A percentile compares a stretch with the other conserved stretches of the same genome.
These are phyloP conservation scores for Aspidapion aeneum DNA, from an alignment of 2,888 invertebrate species.

Conservation along the genomic window DNA sequence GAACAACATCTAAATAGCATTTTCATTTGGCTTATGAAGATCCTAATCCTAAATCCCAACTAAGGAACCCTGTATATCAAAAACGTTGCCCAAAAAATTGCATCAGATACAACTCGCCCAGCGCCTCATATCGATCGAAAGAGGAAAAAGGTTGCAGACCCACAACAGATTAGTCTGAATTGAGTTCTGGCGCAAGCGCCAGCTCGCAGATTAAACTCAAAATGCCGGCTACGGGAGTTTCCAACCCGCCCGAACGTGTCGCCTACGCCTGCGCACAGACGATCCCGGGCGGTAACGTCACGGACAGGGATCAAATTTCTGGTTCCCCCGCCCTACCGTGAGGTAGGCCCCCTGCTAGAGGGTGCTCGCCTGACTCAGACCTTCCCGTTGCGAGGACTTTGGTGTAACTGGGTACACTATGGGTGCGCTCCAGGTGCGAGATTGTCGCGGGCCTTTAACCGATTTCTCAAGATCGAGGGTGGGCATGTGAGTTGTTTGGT, in stretches of 20 bases:
- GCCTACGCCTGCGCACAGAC: slow-evolving; percentile 47
- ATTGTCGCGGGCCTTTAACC: slow-evolving; percentile 61
- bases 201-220: slow-evolving; percentile 77
- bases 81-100: neutral
- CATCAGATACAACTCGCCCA: neutral
- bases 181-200: slow-evolving; percentile 61
- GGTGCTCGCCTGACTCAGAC: slow-evolving; percentile 72
- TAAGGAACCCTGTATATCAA: no score
- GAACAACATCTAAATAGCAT: no score
- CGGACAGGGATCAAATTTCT: slow-evolving; percentile 58
- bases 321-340: slow-evolving; percentile 67
- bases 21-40: no score
- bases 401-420: slow-evolving; percentile 60
- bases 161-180: slow-evolving; percentile 83
- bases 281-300: slow-evolving; percentile 53
- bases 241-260: slow-evolving; percentile 54
- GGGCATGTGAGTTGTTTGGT: neutral
- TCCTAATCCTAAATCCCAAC: no score
- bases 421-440: slow-evolving; percentile 70
- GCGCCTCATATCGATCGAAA: neutral
- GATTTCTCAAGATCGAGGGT: slow-evolving; percentile 27
- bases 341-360: slow-evolving; percentile 69
- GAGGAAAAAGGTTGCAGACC: slow-evolving; percentile 50
- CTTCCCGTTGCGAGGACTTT: slow-evolving; percentile 65
- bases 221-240: slow-evolving; percentile 68